Conservation (phyloP, 1,140 invertebrate species). For the Venturia canescens region DNA sequence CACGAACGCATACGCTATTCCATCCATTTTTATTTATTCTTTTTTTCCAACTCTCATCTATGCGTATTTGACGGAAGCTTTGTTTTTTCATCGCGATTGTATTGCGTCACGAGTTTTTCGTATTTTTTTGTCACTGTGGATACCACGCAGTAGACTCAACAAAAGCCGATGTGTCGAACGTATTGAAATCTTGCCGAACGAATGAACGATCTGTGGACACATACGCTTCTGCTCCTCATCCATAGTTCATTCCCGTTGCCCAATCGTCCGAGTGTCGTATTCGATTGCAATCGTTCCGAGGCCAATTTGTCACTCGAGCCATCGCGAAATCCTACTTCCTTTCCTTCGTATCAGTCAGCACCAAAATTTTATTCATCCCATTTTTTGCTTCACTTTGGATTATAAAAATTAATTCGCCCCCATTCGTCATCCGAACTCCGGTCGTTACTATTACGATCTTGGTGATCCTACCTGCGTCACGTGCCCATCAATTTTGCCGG, state of each 20-base stretch:
- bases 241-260: background rate
- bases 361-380: background rate
- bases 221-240: background rate
- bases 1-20: background rate
- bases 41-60: background rate
- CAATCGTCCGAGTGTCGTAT: constrained; percentile 28
- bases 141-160: too few species aligned
- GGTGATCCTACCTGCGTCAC: too few species aligned
- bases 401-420: too few species aligned
- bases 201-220: constrained; percentile 17
- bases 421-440: too few species aligned
- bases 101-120: too few species aligned
- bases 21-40: background rate
- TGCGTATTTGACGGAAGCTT: background rate
- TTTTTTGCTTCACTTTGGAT: background rate
- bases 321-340: background rate
- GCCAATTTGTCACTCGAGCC: background rate
- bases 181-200: constrained; percentile 17
- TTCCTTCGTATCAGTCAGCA: background rate
- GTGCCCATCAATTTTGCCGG: too few species aligned
- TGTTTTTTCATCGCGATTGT: background rate
- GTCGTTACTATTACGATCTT: too few species aligned
- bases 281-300: constrained; percentile 7
- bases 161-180: background rate
- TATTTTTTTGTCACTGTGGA: too few species aligned